Evolutionary conservation across 2,113 vertebrate genomes (phyloP).

Genomic region (Syrrhaptes paradoxus): DNA sequence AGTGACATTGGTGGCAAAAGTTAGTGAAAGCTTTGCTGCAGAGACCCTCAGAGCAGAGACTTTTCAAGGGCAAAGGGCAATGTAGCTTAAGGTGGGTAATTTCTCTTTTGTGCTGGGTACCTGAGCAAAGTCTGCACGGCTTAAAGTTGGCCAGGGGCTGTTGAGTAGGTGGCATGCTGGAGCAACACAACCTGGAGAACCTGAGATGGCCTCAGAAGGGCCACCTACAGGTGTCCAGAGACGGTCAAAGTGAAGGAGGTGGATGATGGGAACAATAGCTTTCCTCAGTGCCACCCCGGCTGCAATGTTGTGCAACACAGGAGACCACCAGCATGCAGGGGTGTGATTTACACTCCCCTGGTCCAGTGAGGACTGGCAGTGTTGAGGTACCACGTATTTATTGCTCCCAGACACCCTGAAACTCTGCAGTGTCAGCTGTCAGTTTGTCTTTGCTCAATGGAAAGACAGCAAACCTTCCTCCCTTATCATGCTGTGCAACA

Average conservation of each 20-base stretch:
- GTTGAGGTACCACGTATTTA: neutral
- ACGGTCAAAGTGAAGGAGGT: neutral
- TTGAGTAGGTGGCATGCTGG: neutral
- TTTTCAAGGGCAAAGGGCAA: neutral
- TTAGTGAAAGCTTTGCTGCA: neutral
- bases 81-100: neutral
- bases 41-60: neutral
- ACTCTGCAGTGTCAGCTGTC: neutral
- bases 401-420: neutral
- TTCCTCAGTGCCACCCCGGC: fast-evolving
- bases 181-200: neutral
- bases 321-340: fast-evolving
- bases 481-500: neutral
- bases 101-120: neutral
- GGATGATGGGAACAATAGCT: neutral
- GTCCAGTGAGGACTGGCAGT: neutral
- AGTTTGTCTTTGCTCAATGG: neutral
- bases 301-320: neutral
- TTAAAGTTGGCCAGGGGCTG: neutral
- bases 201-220: neutral
- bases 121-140: neutral
- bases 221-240: neutral
- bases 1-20: fast-evolving
- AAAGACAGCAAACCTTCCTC: neutral
- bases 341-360: neutral